phyloP scores from a whole-genome alignment of 2,888 invertebrate genomes.

The Archaeoteleia sp. region DNA sequence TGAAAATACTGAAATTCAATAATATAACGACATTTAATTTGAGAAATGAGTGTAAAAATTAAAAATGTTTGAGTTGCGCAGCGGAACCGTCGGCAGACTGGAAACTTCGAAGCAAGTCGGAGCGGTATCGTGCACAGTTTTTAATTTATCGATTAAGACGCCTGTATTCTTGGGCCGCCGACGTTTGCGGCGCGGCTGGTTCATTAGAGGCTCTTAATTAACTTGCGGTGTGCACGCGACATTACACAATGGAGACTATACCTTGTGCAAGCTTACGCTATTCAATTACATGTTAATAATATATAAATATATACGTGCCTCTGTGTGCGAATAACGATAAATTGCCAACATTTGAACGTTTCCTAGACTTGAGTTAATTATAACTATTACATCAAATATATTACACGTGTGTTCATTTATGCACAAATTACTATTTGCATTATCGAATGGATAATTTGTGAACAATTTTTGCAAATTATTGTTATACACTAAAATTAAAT shows the following conservation, averaged over 20 bases:
- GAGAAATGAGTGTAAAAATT: too few relatives aligned
- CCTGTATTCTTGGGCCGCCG: conserved; percentile 65
- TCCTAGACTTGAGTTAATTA: conserved; percentile 42
- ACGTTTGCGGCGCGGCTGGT: conserved; percentile 72
- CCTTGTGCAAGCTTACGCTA: conserved; percentile 62
- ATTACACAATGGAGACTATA: conserved; percentile 59
- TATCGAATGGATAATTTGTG: conserved; percentile 1
- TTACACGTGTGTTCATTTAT: conserved; percentile 16
- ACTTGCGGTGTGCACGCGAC: conserved; percentile 73
- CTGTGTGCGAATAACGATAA: conserved; percentile 31
- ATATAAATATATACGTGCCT: conserved; percentile 56
- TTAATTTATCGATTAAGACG: conserved; percentile 73
- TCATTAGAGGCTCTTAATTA: conserved; percentile 75
- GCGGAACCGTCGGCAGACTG: conserved; percentile 19
- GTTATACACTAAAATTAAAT: too few relatives aligned
- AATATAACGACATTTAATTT: too few relatives aligned
- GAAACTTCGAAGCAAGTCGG: conserved; percentile 47
- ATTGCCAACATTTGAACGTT: conserved; percentile 42
- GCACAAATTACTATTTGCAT: conserved; percentile 11
- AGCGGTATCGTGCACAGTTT: conserved; percentile 66
- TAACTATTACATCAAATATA: conserved; percentile 39
- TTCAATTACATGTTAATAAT: conserved; percentile 75
- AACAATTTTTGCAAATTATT: too few relatives aligned
- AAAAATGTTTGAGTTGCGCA: conserved; percentile 30
- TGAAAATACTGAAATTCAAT: too few relatives aligned